A percentile compares a stretch with the other conserved stretches of the same genome.
Evolutionary conservation across 2,888 invertebrate species (phyloP).

Genomic region (Antheraea yamamai): DNA sequence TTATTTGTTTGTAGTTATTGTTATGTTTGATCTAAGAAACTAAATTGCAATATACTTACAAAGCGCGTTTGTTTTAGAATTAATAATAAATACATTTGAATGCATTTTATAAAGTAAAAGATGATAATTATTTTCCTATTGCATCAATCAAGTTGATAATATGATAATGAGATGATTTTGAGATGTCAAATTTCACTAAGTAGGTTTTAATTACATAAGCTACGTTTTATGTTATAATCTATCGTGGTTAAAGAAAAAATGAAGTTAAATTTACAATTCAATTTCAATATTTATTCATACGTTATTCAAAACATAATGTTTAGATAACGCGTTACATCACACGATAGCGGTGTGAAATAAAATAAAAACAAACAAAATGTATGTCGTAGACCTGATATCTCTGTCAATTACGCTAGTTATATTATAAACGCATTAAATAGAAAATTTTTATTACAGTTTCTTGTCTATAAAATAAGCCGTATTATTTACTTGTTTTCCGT

Average conservation of each 20-base stretch:
- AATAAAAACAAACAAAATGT: constrained; percentile 17
- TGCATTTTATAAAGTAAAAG: not conserved
- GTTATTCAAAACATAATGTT: constrained; percentile 10
- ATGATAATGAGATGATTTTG: not conserved
- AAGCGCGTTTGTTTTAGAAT: not conserved
- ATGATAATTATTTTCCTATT: not conserved
- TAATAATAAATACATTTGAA: not conserved
- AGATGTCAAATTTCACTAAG: not conserved
- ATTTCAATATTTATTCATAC: constrained; percentile 8
- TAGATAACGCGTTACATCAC: constrained; percentile 21
- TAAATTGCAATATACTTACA: not conserved
- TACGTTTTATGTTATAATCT: not conserved
- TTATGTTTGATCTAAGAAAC: not conserved
- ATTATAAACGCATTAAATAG: not conserved
- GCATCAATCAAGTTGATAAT: not conserved
- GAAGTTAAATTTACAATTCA: not conserved
- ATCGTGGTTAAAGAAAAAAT: not conserved
- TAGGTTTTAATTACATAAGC: not conserved
- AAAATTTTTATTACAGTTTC: not conserved
- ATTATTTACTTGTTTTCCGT: not conserved
- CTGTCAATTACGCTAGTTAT: not conserved
- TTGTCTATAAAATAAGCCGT: not conserved
- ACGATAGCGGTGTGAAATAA: constrained; percentile 17
- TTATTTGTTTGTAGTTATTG: not conserved
- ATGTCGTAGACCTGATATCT: constrained; percentile 2